A percentile compares a stretch with the other conserved stretches of the same genome.
Evolutionary conservation across 2,888 invertebrate species (phyloP).

Genomic region (Apeira syringaria): DNA sequence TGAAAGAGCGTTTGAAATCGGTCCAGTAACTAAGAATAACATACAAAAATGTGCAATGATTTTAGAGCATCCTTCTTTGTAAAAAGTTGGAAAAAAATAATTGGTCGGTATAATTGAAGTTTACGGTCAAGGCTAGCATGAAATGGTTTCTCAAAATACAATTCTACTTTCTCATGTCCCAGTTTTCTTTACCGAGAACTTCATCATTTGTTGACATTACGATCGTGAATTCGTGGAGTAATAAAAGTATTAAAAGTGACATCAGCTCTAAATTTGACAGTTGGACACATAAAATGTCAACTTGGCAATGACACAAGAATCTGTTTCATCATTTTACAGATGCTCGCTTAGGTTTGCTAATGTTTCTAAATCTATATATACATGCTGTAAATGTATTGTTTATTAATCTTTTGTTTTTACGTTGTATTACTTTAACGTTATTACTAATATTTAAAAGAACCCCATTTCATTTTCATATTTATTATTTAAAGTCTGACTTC

Average conservation of each 20-base stretch:
- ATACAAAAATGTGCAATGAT: too few species aligned
- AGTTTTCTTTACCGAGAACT: constrained; percentile 5
- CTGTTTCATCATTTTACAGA: constrained; percentile 39
- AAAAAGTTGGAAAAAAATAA: too few species aligned
- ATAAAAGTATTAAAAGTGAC: constrained; percentile 23
- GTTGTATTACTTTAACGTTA: too few species aligned
- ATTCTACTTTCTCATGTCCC: neutral
- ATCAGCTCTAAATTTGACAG: constrained; percentile 33
- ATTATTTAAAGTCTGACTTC: too few species aligned
- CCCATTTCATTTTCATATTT: too few species aligned
- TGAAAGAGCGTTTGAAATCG: neutral
- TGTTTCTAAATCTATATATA: neutral
- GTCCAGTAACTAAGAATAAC: too few species aligned
- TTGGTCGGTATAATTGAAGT: neutral
- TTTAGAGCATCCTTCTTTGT: too few species aligned
- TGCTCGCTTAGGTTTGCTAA: neutral
- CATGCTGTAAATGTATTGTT: too few species aligned
- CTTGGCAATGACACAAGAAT: constrained; percentile 50
- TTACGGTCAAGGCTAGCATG: constrained; percentile 3
- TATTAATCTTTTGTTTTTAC: too few species aligned
- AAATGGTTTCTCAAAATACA: constrained; percentile 1
- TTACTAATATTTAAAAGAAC: too few species aligned
- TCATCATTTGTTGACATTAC: constrained; percentile 2
- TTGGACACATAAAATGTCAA: constrained; percentile 32
- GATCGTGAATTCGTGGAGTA: constrained; percentile 22